These are phyloP conservation scores for Tachysurus fulvidraco DNA, from an alignment of 2,113 vertebrate species.

Conservation along the genomic window DNA sequence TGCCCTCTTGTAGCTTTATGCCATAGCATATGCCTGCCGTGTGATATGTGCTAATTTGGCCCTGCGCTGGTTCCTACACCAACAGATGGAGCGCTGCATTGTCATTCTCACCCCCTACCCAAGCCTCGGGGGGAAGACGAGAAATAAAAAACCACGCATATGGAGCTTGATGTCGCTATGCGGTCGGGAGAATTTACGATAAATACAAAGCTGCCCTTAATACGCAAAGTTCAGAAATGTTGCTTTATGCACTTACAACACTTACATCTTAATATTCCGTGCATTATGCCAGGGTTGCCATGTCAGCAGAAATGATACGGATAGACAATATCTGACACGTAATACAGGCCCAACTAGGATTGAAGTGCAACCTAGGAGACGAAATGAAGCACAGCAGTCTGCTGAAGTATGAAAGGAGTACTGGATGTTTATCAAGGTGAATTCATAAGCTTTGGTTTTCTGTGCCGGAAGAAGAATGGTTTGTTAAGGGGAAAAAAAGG, in stretches of 20 bases:
- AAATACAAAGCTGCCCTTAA: conserved; percentile 77
- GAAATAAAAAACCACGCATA: conserved; percentile 93
- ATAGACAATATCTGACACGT: not conserved
- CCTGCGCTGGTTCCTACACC: conserved; percentile 78
- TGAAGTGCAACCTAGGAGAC: not conserved
- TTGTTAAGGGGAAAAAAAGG: no score
- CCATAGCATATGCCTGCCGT: conserved; percentile 93
- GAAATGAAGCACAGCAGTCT: no score
- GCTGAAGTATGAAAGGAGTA: no score
- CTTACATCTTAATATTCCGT: not conserved
- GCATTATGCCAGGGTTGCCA: not conserved
- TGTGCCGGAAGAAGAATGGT: no score
- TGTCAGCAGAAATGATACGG: not conserved
- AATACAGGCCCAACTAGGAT: not conserved
- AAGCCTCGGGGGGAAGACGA: conserved; percentile 75
- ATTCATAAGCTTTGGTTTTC: no score
- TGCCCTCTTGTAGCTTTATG: conserved; percentile 95
- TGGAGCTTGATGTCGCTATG: conserved; percentile 69
- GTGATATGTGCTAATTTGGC: conserved; percentile 94
- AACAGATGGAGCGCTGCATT: conserved; percentile 95
- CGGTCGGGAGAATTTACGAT: conserved; percentile 71
- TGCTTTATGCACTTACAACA: not conserved
- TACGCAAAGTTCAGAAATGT: conserved; percentile 54
- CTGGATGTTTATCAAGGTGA: not conserved
- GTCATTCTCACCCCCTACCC: conserved; percentile 89